Percentiles rank a stretch among this genome's conserved stretches.
Conservation (phyloP, 2,113 vertebrate species). For the Holacanthus passer region DNA sequence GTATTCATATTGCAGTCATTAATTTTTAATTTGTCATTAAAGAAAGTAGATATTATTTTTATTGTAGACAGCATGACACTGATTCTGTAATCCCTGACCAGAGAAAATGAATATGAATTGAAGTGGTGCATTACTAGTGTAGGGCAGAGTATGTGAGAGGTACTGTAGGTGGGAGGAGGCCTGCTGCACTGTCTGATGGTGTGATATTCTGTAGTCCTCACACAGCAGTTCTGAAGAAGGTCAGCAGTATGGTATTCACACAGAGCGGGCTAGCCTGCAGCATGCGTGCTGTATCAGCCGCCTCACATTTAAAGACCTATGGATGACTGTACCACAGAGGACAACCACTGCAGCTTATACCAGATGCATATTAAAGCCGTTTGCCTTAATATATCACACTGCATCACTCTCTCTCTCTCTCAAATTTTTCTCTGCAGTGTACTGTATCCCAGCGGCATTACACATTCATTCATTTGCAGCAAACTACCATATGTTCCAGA, state of each 20-base stretch:
- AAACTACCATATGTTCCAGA: neutral
- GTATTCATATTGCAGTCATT: too few relatives aligned
- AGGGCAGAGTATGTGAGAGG: conserved; percentile 30
- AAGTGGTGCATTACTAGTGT: conserved; percentile 34
- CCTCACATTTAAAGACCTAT: neutral
- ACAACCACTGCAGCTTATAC: neutral
- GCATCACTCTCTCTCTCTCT: neutral
- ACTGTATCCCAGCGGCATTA: neutral
- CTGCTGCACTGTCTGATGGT: conserved; percentile 36
- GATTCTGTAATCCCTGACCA: neutral
- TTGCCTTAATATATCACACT: conserved; percentile 6
- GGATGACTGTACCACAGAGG: neutral
- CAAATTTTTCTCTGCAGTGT: neutral
- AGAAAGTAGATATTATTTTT: neutral
- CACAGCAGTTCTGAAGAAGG: conserved; percentile 68
- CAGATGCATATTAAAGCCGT: neutral
- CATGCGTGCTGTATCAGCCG: conserved; percentile 1
- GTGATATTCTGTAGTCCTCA: conserved; percentile 41
- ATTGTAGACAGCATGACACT: neutral
- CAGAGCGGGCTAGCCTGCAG: conserved; percentile 40
- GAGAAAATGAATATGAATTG: neutral
- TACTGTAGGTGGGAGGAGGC: conserved; percentile 30
- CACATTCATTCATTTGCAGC: neutral
- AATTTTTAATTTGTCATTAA: conserved; percentile 4
- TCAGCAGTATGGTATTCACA: conserved; percentile 42